Evolutionary conservation across 2,888 invertebrate genomes (phyloP).

Genomic region (Idaea straminata): DNA sequence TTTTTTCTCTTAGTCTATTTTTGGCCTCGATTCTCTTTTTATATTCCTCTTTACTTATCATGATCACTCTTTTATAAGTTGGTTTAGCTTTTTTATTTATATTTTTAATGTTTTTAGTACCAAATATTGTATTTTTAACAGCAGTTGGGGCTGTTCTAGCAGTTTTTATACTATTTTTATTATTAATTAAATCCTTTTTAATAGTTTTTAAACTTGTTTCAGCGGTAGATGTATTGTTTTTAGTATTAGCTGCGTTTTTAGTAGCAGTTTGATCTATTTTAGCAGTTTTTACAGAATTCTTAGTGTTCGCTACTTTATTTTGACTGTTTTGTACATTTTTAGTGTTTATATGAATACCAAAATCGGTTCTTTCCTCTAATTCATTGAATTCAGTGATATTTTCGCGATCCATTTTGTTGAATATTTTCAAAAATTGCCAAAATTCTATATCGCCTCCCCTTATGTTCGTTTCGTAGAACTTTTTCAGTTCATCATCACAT

Average conservation of each 20-base stretch:
- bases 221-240: neutral
- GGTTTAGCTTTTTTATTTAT: neutral
- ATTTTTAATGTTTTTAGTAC: neutral
- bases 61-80: neutral
- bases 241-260: too few species aligned
- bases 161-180: too few species aligned
- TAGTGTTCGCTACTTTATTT: neutral
- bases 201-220: neutral
- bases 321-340: neutral
- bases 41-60: neutral
- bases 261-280: too few species aligned
- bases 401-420: slow-evolving; percentile 59
- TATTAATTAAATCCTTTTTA: neutral
- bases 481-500: slow-evolving; percentile 55
- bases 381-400: slow-evolving; percentile 57
- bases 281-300: neutral
- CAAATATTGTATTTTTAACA: neutral
- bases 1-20: neutral
- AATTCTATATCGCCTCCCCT: slow-evolving; percentile 64
- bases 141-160: neutral
- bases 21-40: neutral
- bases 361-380: slow-evolving; percentile 48
- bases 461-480: slow-evolving; percentile 60
- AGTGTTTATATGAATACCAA: slow-evolving; percentile 44
- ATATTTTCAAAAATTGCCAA: slow-evolving; percentile 69